These are phyloP conservation scores for Mythimna lalbum DNA, from an alignment of 2,888 invertebrate genomes.

Conservation along the genomic window DNA sequence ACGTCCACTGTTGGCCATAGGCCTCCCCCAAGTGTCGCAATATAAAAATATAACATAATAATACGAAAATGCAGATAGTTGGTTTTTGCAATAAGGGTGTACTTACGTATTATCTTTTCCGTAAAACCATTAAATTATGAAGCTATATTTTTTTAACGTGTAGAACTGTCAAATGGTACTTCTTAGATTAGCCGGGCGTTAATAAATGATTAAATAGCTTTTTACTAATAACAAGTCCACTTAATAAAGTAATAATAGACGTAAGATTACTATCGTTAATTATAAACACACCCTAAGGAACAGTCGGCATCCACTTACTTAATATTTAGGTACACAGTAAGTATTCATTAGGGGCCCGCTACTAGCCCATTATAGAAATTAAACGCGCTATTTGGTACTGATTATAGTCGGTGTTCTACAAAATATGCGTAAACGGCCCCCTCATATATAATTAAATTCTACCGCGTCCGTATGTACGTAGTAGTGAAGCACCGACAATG, in stretches of 20 bases:
- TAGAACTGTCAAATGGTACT: no score
- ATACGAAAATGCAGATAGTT: no score
- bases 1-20: no score
- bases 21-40: no score
- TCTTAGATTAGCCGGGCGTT: no score
- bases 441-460: conserved; percentile 47
- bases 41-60: no score
- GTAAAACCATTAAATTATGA: no score
- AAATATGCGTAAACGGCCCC: conserved; percentile 38
- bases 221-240: conserved; percentile 20
- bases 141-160: no score
- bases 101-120: no score
- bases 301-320: conserved; percentile 45
- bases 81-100: no score
- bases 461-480: conserved; percentile 18
- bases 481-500: conserved; percentile 21
- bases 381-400: conserved; percentile 41
- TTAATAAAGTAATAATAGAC: conserved; percentile 34
- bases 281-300: conserved; percentile 41
- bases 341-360: conserved; percentile 45
- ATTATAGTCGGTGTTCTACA: conserved; percentile 41
- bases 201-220: conserved; percentile 19
- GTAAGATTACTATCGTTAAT: conserved; percentile 52
- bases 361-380: conserved; percentile 53
- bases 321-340: conserved; percentile 30